Conservation (phyloP, 2,797 vertebrate species). For the Aplochiton taeniatus region DNA sequence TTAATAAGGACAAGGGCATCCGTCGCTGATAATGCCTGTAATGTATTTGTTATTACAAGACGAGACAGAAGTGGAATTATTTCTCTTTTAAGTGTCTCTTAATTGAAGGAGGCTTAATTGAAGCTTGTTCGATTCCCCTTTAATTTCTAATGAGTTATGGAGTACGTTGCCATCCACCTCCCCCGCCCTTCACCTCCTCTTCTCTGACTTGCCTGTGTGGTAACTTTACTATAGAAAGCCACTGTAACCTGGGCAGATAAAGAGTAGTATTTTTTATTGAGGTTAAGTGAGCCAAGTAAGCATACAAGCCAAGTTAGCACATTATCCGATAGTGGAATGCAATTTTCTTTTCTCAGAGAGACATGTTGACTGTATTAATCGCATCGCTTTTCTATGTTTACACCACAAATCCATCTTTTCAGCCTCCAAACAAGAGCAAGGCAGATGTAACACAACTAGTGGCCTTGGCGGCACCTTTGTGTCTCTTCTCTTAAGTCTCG, state of each 20-base stretch:
- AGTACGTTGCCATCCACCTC: constrained; percentile 18
- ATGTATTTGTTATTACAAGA: constrained; percentile 76
- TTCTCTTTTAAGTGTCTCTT: constrained; percentile 64
- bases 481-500: constrained; percentile 56
- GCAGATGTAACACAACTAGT: constrained; percentile 23
- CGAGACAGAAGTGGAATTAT: constrained; percentile 61
- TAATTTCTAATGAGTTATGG: constrained; percentile 58
- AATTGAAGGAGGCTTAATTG: constrained; percentile 68
- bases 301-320: too few species aligned
- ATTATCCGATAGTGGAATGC: too few species aligned
- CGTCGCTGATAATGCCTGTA: constrained; percentile 71
- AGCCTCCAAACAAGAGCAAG: background rate
- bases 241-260: too few species aligned
- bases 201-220: background rate
- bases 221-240: background rate
- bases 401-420: constrained; percentile 5
- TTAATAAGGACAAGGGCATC: constrained; percentile 56
- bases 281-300: too few species aligned
- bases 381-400: constrained; percentile 8
- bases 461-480: constrained; percentile 59
- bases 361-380: background rate
- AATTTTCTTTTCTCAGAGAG: too few species aligned
- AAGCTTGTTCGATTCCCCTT: constrained; percentile 57
- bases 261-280: too few species aligned
- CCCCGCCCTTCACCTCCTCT: background rate